phyloP scores from a whole-genome alignment of 2,797 vertebrate genomes.

The Bucorvus abyssinicus region DNA sequence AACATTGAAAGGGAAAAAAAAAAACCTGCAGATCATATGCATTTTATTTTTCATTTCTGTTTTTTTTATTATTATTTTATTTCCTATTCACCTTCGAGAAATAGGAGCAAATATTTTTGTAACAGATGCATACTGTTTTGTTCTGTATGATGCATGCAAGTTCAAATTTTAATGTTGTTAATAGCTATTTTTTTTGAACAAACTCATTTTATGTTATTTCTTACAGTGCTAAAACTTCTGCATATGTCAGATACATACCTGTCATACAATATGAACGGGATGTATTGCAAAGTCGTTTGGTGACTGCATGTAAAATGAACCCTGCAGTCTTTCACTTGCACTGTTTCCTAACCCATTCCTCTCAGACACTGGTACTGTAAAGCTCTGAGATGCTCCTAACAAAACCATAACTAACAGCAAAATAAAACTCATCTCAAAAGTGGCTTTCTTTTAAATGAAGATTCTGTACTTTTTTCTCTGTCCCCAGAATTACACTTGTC shows the following conservation, averaged over 20 bases:
- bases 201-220: background rate
- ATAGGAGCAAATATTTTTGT: background rate
- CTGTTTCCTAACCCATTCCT: background rate
- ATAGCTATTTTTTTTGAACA: background rate
- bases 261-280: background rate
- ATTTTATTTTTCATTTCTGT: background rate
- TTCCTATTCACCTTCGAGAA: background rate
- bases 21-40: background rate
- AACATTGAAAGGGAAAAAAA: background rate
- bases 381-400: background rate
- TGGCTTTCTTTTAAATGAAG: background rate
- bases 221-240: background rate
- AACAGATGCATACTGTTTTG: background rate
- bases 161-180: constrained; percentile 17
- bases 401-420: background rate
- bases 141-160: background rate
- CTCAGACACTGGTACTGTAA: background rate
- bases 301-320: background rate
- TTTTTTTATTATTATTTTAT: too few relatives aligned
- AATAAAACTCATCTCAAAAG: background rate
- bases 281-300: background rate
- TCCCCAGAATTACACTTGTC: background rate
- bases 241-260: background rate
- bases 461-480: background rate
- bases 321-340: background rate